Conservation (phyloP, 2,797 vertebrate genomes). For the Poeciliopsis paucimaculata region DNA sequence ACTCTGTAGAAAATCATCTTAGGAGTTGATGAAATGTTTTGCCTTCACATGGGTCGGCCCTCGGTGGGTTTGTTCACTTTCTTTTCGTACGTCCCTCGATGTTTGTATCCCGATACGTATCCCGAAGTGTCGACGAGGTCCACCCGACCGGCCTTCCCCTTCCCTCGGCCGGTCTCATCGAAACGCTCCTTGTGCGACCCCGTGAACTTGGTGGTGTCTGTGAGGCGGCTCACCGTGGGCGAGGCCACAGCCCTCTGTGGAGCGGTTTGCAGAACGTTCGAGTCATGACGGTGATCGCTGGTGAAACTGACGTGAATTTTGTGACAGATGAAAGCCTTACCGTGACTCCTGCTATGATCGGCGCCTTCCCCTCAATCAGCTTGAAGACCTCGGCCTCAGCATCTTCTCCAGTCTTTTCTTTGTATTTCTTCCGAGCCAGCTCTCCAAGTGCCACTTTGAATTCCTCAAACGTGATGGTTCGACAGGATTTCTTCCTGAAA, state of each 20-base stretch:
- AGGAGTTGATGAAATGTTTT: slow-evolving; percentile 64
- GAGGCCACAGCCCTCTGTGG: slow-evolving; percentile 71
- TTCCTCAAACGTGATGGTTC: slow-evolving; percentile 94
- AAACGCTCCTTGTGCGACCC: slow-evolving; percentile 98
- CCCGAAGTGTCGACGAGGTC: slow-evolving; percentile 92
- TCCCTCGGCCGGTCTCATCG: slow-evolving; percentile 90
- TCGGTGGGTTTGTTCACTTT: slow-evolving; percentile 82
- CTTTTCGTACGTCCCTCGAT: slow-evolving; percentile 92
- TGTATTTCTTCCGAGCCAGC: slow-evolving; percentile 91
- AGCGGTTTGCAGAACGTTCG: slow-evolving; percentile 1
- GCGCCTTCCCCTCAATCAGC: slow-evolving; percentile 91
- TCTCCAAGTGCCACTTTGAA: slow-evolving; percentile 91
- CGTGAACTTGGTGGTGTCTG: slow-evolving; percentile 93
- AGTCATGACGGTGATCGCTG: neutral
- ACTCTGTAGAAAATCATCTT: slow-evolving; percentile 73
- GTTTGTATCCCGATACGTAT: slow-evolving; percentile 96
- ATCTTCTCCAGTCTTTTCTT: slow-evolving; percentile 89
- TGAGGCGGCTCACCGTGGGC: slow-evolving; percentile 89
- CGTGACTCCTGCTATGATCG: slow-evolving; percentile 88
- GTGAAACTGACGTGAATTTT: neutral
- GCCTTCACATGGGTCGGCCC: slow-evolving; percentile 74
- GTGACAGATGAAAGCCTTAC: slow-evolving; percentile 38
- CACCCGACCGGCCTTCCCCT: slow-evolving; percentile 93
- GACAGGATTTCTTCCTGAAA: slow-evolving; percentile 89
- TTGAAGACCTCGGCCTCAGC: slow-evolving; percentile 89